Evolutionary conservation across 1,140 invertebrate species (phyloP).

Genomic region (Bradysia coprophila): DNA sequence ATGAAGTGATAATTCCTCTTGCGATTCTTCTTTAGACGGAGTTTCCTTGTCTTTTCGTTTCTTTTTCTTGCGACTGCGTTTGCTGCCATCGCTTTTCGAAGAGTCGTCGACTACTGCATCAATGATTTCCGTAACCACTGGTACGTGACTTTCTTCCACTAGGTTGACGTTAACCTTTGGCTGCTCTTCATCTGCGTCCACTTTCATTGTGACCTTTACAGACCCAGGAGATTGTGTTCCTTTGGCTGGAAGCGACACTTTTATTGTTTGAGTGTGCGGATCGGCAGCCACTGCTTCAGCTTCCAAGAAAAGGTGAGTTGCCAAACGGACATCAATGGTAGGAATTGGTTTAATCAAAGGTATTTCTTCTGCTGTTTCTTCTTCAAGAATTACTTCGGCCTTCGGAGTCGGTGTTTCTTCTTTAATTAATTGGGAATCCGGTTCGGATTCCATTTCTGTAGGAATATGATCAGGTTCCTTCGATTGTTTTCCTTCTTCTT

Average conservation of each 20-base stretch:
- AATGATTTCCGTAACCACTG: slow-evolving; percentile 2
- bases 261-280: slow-evolving; percentile 10
- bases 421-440: not conserved
- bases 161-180: slow-evolving; percentile 18
- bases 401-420: not conserved
- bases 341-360: slow-evolving; percentile 4
- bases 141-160: slow-evolving; percentile 13
- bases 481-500: not conserved
- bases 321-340: slow-evolving; percentile 12
- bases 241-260: slow-evolving; percentile 16
- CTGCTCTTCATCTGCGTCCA: slow-evolving; percentile 13
- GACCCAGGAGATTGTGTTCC: slow-evolving; percentile 10
- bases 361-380: slow-evolving; percentile 10
- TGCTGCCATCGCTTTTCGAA: slow-evolving; percentile 12
- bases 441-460: not conserved
- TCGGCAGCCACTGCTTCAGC: slow-evolving; percentile 11
- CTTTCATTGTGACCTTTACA: slow-evolving; percentile 15
- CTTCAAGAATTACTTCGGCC: slow-evolving; percentile 6
- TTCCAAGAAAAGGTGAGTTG: slow-evolving; percentile 18
- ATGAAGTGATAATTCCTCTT: not conserved
- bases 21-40: slow-evolving; percentile 1
- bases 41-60: slow-evolving; percentile 15
- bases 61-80: slow-evolving; percentile 24
- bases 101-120: not conserved
- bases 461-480: not conserved